Base-by-base conservation (phyloP, 1,140 invertebrate genomes). In the Berghia stephanieae region DNA sequence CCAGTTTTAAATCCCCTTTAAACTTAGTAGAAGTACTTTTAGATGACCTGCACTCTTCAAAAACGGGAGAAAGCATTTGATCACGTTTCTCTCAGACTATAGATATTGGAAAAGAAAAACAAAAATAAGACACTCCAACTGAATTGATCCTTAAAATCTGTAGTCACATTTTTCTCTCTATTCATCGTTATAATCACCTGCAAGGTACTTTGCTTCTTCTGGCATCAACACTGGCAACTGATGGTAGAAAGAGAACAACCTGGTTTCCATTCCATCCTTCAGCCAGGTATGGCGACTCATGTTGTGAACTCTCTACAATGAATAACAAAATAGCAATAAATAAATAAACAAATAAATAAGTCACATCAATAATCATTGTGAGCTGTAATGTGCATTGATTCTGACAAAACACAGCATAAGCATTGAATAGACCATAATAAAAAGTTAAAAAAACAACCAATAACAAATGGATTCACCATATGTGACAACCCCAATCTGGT, bases 251-350 rank as follows among this genome's bases (percentile, higher is more conserved):
- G 36, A 38, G 46, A 75, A 43, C 31, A 79, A 42, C 34, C n/a
- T 1, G 2, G 49, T 42, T 24, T 75, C 46, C 21, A 79, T 46
- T 4, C 57, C 66, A 27, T 49, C n/a, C 6, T 63, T 79, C 71
- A 79, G 27, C 78, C 78, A 79, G 0, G 21, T 5, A 1, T 71
- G 78, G 2, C 31, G 72, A 8, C 36, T 55, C 67, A 79, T 44
- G 52, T 75, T 75, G 42, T 79, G 66, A 27, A 38, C 27, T 16
- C n/a, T 38, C 77, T 78, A 63, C 8, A 34, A 10, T 31, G 16
- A 38, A 49, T 21, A 60, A 36, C n/a, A 34, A 36, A 40, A 74
- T 6, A 42, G 31, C 8, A n/a, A 40, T 40, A 43, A 2, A 60
- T 38, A 71, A 43, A 42, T 31, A 27, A 42, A 44, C 3, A 8